A percentile compares a stretch with the other conserved stretches of the same genome.
These are phyloP conservation scores for Thripadectes ignobilis DNA, from an alignment of 2,797 vertebrate genomes.

Conservation along the genomic window DNA sequence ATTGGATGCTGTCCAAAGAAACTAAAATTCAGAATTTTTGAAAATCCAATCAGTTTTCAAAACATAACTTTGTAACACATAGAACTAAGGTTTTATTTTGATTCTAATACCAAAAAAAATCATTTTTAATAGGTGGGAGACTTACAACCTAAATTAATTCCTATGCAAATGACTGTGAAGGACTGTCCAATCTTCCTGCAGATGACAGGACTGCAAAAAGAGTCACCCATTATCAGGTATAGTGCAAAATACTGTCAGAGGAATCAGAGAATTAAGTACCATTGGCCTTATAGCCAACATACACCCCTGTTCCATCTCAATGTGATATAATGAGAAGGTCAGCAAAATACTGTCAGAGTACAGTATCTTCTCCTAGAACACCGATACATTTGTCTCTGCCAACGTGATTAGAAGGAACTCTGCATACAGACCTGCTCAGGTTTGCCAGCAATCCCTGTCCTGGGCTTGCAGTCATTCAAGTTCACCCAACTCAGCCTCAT, in stretches of 20 bases:
- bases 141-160: slow-evolving; percentile 78
- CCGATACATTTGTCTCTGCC: background rate
- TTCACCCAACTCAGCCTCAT: background rate
- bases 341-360: background rate
- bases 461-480: background rate
- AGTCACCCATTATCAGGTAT: slow-evolving; percentile 81
- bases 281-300: background rate
- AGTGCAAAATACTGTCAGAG: background rate
- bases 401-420: background rate
- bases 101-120: background rate
- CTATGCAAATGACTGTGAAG: slow-evolving; percentile 84
- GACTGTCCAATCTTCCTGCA: slow-evolving; percentile 92
- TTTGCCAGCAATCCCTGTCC: background rate
- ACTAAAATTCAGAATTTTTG: background rate
- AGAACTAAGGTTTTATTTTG: background rate
- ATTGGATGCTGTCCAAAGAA: background rate
- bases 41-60: background rate
- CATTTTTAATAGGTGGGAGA: slow-evolving; percentile 82
- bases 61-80: background rate
- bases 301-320: background rate
- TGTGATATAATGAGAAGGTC: background rate
- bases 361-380: background rate
- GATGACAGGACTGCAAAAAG: slow-evolving; percentile 79
- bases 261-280: background rate
- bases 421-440: background rate